These are phyloP conservation scores for Propsilocerus akamusi DNA, from an alignment of 1,140 invertebrate species.

Conservation along the genomic window DNA sequence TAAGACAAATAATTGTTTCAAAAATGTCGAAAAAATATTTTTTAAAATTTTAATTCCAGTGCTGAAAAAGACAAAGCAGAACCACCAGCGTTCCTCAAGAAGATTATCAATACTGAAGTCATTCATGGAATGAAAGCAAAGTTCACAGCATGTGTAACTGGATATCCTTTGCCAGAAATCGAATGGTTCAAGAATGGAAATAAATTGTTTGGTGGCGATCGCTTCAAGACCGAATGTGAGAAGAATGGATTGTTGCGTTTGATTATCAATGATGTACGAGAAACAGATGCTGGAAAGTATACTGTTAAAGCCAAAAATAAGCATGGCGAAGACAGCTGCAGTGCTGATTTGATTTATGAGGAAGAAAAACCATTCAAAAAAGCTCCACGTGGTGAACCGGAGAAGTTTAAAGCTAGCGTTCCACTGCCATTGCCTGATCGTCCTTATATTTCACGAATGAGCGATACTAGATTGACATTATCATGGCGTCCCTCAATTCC, in stretches of 20 bases:
- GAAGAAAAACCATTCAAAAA: slow-evolving; percentile 37
- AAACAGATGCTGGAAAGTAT: slow-evolving; percentile 66
- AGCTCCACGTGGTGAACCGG: slow-evolving; percentile 54
- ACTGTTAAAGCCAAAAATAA: slow-evolving; percentile 62
- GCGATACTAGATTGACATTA: slow-evolving; percentile 62
- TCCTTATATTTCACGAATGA: slow-evolving; percentile 78
- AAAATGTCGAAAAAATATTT: slow-evolving; percentile 4
- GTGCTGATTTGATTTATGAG: slow-evolving; percentile 67
- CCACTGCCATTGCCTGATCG: slow-evolving; percentile 68
- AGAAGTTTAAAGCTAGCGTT: slow-evolving; percentile 62
- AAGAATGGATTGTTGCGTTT: slow-evolving; percentile 47
- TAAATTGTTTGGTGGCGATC: slow-evolving; percentile 57
- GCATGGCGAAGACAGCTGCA: slow-evolving; percentile 65
- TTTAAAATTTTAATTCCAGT: slow-evolving; percentile 25
- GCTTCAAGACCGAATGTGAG: slow-evolving; percentile 66
- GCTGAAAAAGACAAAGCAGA: slow-evolving; percentile 56
- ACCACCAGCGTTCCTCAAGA: slow-evolving; percentile 72
- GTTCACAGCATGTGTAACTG: slow-evolving; percentile 75
- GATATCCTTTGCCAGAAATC: slow-evolving; percentile 68
- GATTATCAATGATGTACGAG: slow-evolving; percentile 49
- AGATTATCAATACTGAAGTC: slow-evolving; percentile 72
- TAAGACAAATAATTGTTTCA: slow-evolving; percentile 30
- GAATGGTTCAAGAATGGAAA: slow-evolving; percentile 69
- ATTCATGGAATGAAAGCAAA: slow-evolving; percentile 76
- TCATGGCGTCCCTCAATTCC: slow-evolving; percentile 85